phyloP scores from a whole-genome alignment of 2,888 invertebrate genomes.

The Orthosia gothica region DNA sequence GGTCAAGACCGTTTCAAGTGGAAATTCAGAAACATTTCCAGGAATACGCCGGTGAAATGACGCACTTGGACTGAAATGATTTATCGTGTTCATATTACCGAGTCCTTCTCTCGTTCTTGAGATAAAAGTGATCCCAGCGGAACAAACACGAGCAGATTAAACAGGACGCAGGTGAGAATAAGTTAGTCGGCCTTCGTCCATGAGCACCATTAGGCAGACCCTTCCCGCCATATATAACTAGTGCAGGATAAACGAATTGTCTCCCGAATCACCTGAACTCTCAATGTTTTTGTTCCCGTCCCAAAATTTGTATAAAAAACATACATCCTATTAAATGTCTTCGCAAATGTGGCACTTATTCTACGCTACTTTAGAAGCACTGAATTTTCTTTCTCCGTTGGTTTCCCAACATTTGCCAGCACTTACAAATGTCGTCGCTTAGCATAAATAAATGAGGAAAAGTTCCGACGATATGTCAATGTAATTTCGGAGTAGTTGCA shows the following conservation, averaged over 20 bases:
- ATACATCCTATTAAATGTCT: not conserved
- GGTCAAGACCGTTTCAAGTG: not conserved
- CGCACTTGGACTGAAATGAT: constrained; percentile 30
- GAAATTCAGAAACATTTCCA: not conserved
- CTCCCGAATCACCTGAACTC: constrained; percentile 44
- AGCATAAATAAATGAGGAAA: constrained; percentile 58
- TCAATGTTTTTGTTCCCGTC: constrained; percentile 17
- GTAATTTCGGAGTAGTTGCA: constrained; percentile 62
- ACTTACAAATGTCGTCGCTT: constrained; percentile 51
- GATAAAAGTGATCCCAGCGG: constrained; percentile 43
- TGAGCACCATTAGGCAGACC: constrained; percentile 58
- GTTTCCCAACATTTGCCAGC: constrained; percentile 31
- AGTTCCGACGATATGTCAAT: constrained; percentile 59
- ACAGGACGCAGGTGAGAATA: constrained; percentile 64
- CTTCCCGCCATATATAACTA: constrained; percentile 53
- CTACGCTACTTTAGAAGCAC: constrained; percentile 7
- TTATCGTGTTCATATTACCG: constrained; percentile 39
- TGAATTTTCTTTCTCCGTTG: constrained; percentile 15
- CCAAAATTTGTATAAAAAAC: not conserved
- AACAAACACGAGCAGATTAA: constrained; percentile 57
- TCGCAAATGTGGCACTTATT: constrained; percentile 20
- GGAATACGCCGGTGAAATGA: not conserved
- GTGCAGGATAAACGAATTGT: constrained; percentile 52
- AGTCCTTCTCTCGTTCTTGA: constrained; percentile 28
- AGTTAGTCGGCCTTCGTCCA: constrained; percentile 48